Evolutionary conservation across 2,797 vertebrate genomes (phyloP), one percentile per base, ranked within the genome.

Genomic region (Eupleurogrammus muticus): DNA sequence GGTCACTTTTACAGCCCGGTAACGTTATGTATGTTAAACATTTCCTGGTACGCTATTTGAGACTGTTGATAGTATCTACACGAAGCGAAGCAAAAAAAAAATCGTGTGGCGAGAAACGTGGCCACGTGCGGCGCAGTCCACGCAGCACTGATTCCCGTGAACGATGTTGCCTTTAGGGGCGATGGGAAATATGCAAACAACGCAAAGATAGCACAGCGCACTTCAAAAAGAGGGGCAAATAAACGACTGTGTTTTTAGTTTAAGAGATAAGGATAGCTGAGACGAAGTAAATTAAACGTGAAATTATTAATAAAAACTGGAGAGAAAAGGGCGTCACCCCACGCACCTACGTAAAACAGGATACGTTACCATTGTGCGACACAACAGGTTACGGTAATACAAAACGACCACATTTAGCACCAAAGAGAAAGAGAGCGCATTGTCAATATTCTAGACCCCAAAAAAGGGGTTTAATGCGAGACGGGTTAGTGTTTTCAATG

Each of bases 141-240:
- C 83, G 84, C 88, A 90, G 65, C n/a, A 13, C 32, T 71, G 83
- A 78, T 23, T 1, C 23, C 40, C 0, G 0, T 10, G 67, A 89
- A 9, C 0, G 0, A 2, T 23, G 82, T 1, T 67, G 32, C 66
- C 5, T 87, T 87, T 21, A 73, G 0, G 0, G 5, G 11, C 72
- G 24, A 40, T 54, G 4, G 76, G 35, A 71, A 38, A 48, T 62
- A 14, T 20, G 28, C 17, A 4, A 44, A 44, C 6, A 2, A 11
- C 24, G 3, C 12, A n/a, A n/a, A n/a, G n/a, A n/a, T n/a, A 14
- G 0, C 1, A 12, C 1, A 2, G 6, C 20, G 0, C 44, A 5
- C 1, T 3, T 0, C 0, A 32, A n/a, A 14, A 7, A 19, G 16
- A 4, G 1, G 2, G 56, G 3, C 7, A 19, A 32, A 16, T 5